Evolutionary conservation across 2,797 vertebrate species (phyloP), one percentile per base, ranked within the genome.

Genomic region (Apodemus agrarius): DNA sequence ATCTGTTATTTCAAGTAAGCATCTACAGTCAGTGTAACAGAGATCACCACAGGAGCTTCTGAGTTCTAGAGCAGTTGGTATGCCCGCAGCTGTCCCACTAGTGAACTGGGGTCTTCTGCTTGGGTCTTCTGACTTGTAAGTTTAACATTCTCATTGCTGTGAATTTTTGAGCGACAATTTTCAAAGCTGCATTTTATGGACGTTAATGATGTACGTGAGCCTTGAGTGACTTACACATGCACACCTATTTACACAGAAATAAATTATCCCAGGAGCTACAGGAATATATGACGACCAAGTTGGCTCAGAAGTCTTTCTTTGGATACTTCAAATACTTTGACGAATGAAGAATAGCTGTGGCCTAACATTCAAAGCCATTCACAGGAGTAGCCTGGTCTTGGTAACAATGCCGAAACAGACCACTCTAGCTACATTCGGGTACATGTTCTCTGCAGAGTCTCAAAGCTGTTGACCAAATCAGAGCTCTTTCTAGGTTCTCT

Each of bases 91-190:
- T 80, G 65, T 61, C 34, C 21, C 46, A 26, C 43, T 67, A 43
- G 87, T 75, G 63, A 93, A 90, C 13, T 67, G 65, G 1, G 43
- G 37, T 89, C n/a, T 67, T 84, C 46, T 40, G 14, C 54, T 95
- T 24, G 94, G 49, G 31, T 17, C 72, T 85, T 78, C 90, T 91
- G 21, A 74, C 78, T 95, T 95, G 46, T 69, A 40, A 93, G 31
- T 87, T 75, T 49, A 79, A 61, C 29, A 69, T 80, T 79, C 29
- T 75, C 78, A 80, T 89, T 34, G 34, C 49, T 40, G 78, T 61
- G 34, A 65, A 9, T n/a, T 92, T 92, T 65, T 84, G 13, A 43
- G 49, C 80, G 82, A 81, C 46, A 57, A 2, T 16, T 54, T 17
- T 67, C 4, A 37, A 82, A 81, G n/a, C 16, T 61, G 46, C 24